Conservation (phyloP, 2,113 vertebrate genomes). For the Ptyas mucosa region DNA sequence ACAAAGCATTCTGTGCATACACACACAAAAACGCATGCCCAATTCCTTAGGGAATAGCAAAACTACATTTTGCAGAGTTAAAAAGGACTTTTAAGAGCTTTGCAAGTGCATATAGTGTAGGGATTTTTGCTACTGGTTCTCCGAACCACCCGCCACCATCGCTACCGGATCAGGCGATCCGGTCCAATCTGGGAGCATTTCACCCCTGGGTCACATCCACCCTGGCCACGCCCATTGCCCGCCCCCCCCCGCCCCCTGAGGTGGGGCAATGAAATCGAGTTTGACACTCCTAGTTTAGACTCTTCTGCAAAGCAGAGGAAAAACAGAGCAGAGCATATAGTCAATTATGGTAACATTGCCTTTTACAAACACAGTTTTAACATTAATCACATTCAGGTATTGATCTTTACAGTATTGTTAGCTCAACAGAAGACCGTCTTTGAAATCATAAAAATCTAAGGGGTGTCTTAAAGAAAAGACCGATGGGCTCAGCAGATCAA, state of each 20-base stretch:
- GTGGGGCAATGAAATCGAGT: no score
- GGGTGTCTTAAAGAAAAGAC: slow-evolving; percentile 67
- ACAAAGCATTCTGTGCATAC: background rate
- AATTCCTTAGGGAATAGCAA: background rate
- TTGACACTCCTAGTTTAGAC: background rate
- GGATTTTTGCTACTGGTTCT: no score
- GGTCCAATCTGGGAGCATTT: no score
- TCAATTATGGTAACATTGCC: slow-evolving; percentile 69
- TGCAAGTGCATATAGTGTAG: background rate
- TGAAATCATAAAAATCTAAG: slow-evolving; percentile 75
- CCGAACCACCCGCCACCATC: no score
- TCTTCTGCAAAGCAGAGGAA: slow-evolving; percentile 37
- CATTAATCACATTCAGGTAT: slow-evolving; percentile 62
- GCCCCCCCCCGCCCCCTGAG: no score
- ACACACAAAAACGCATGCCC: background rate
- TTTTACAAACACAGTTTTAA: slow-evolving; percentile 70
- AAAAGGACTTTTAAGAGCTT: background rate
- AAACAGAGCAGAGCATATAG: slow-evolving; percentile 49
- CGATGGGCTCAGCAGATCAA: slow-evolving; percentile 49
- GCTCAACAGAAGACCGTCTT: slow-evolving; percentile 72
- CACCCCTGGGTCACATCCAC: no score
- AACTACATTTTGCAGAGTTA: background rate
- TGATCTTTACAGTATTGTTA: slow-evolving; percentile 71
- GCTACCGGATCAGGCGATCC: no score
- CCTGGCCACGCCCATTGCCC: no score